Evolutionary conservation across 92 coral and sea anemone species (phyloP).

Genomic region (Epizoanthus fatuus): DNA sequence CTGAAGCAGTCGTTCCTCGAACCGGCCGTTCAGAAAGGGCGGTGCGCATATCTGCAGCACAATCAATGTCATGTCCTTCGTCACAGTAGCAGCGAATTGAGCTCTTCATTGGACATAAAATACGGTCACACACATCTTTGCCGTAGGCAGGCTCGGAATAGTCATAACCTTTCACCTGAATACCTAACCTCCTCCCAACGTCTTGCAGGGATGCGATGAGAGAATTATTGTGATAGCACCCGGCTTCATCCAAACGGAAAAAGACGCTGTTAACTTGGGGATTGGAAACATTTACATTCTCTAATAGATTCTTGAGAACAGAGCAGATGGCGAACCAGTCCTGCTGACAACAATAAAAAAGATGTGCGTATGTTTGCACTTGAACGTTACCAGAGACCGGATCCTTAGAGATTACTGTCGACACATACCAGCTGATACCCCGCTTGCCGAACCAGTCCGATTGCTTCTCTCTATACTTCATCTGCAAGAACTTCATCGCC

Average conservation of each 20-base stretch:
- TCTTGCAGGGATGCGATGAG: slow-evolving; percentile 56
- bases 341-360: slow-evolving; percentile 55
- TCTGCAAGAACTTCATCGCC: slow-evolving; percentile 12
- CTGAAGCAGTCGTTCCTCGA: slow-evolving; percentile 70
- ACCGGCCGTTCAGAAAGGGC: slow-evolving; percentile 69
- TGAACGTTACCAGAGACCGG: neutral
- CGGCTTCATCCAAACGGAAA: slow-evolving; percentile 69
- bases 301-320: slow-evolving; percentile 47
- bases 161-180: slow-evolving; percentile 38
- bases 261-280: slow-evolving; percentile 46
- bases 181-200: slow-evolving; percentile 48
- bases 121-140: slow-evolving; percentile 63
- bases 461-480: slow-evolving; percentile 34
- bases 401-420: neutral
- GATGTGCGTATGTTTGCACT: slow-evolving; percentile 51
- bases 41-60: slow-evolving; percentile 60
- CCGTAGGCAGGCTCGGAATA: slow-evolving; percentile 66
- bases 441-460: slow-evolving; percentile 21
- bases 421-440: slow-evolving; percentile 34
- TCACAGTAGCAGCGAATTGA: slow-evolving; percentile 49
- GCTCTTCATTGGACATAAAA: slow-evolving; percentile 66
- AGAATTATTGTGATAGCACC: slow-evolving; percentile 63
- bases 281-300: slow-evolving; percentile 30
- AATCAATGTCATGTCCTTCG: slow-evolving; percentile 67
- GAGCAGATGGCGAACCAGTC: slow-evolving; percentile 67